These are phyloP conservation scores for Theonella swinhoei DNA, from an alignment of 37 sponge, comb jelly and placozoan genomes.

Conservation along the genomic window DNA sequence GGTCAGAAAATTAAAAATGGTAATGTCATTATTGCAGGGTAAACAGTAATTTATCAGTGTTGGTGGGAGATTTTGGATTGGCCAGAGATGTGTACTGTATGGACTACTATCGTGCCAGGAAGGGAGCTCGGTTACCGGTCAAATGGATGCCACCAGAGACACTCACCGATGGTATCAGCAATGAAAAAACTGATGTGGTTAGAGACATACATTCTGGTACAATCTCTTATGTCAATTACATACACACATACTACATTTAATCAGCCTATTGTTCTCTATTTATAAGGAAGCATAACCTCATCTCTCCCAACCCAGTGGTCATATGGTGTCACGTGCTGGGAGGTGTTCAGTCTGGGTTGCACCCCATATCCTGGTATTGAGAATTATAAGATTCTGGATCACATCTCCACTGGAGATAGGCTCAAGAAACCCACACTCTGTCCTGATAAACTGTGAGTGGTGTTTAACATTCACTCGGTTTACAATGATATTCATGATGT, in stretches of 20 bases:
- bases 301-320: conserved; percentile 14
- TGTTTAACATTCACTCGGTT: no score
- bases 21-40: no score
- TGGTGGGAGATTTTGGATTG: background rate
- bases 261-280: no score
- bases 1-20: no score
- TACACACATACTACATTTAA: no score
- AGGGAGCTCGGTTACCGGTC: background rate
- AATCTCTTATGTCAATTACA: no score
- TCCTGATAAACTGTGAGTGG: background rate
- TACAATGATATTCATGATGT: no score
- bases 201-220: no score
- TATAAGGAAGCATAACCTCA: no score
- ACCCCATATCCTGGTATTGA: conserved; percentile 24
- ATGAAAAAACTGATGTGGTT: background rate
- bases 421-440: conserved; percentile 20
- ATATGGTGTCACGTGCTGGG: conserved; percentile 48
- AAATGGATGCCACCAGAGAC: background rate
- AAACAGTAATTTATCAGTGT: no score
- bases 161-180: background rate
- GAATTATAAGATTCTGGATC: conserved; percentile 22
- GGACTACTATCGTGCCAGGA: background rate
- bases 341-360: conserved; percentile 33
- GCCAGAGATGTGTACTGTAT: background rate
- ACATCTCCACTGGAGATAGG: conserved; percentile 13